Evolutionary conservation across 2,888 invertebrate genomes (phyloP), one percentile per base, ranked within the genome.

Genomic region (Zonitis immaculata): DNA sequence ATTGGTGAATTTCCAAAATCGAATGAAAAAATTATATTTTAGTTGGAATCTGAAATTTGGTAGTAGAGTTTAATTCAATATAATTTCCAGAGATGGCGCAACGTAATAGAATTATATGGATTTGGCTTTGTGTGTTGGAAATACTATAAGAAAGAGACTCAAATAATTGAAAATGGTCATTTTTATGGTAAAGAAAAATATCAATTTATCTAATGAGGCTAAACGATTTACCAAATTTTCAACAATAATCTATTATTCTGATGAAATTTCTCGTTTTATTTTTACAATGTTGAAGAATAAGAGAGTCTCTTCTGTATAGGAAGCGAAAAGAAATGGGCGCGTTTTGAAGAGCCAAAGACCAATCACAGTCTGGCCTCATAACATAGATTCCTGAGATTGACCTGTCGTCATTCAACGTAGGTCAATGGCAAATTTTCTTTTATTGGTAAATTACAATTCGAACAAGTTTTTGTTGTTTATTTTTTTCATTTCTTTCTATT

Each of bases 401-500:
- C 48, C 55, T 52, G 51, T 51, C 55, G 54, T 51, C 47, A 35
- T 47, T 47, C 48, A 44, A 51, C 55, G 49, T 52, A 49, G 55
- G 55, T 52, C 55, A 55, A 52, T 51, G 51, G 51, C 54, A 47
- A 51, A 48, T 54, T 54, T 51, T 54, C 54, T 54, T 54, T 49
- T 54, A 49, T 35, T 50, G 44, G 48, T 44, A 54, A 51, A 54
- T 51, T 51, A n/a, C 20, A 9, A 35, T 43, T 16, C 18, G 32
- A 32, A 14, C 32, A 32, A 14, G 7, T 32, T 39, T 11, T 39
- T n/a, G n/a, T n/a, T n/a, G n/a, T n/a, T n/a, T n/a, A n/a, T 16
- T 35, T 16, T 18, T 35, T 14, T 14, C 1, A 5, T n/a, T 44
- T 44, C 28, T 47, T 45, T 49, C 30, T 14, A 3, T 25, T n/a